A percentile compares a stretch with the other conserved stretches of the same genome.
Conservation (phyloP, 2,888 invertebrate species). For the Pollenia labialis region DNA sequence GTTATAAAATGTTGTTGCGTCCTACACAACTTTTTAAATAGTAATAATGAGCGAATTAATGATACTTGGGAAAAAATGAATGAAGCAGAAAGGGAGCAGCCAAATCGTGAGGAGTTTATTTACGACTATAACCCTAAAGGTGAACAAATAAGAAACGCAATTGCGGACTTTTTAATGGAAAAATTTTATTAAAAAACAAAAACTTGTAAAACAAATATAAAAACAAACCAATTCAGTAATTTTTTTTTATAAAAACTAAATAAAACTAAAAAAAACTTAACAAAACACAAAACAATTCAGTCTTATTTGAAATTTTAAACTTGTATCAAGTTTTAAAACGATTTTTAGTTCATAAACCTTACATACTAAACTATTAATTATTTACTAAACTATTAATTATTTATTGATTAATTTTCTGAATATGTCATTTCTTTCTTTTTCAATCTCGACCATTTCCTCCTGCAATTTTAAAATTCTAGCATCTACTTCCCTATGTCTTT, state of each 20-base stretch:
- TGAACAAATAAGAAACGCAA: neutral
- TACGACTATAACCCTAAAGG: too few relatives aligned
- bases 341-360: neutral
- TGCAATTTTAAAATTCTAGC: neutral
- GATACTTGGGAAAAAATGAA: neutral
- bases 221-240: neutral
- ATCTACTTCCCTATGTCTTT: neutral
- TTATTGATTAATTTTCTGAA: too few relatives aligned
- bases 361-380: too few relatives aligned
- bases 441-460: neutral
- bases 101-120: neutral
- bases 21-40: too few relatives aligned
- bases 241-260: neutral
- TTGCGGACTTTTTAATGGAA: conserved; percentile 23
- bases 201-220: neutral
- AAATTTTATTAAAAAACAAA: conserved; percentile 17
- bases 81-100: neutral
- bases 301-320: neutral
- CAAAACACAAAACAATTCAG: neutral
- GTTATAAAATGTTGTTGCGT: conserved; percentile 37
- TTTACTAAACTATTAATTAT: too few relatives aligned
- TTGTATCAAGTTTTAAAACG: neutral
- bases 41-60: conserved; percentile 3
- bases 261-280: neutral
- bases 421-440: conserved; percentile 15